These are phyloP conservation scores for Drosophila gaucha DNA, from an alignment of 2,888 invertebrate genomes.

Conservation along the genomic window DNA sequence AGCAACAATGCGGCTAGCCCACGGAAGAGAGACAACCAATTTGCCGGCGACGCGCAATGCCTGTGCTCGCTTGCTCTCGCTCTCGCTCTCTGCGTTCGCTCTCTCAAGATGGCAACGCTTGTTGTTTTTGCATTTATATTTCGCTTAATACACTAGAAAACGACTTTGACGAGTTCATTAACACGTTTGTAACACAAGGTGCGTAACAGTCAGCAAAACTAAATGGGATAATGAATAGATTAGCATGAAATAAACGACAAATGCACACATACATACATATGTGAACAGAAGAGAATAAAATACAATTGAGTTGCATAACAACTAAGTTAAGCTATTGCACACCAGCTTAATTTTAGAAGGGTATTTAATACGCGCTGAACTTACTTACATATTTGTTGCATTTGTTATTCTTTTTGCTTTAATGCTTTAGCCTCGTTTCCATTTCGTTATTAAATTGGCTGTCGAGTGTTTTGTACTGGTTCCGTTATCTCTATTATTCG, in stretches of 20 bases:
- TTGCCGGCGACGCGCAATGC: slow-evolving; percentile 29
- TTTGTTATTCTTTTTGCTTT: slow-evolving; percentile 11
- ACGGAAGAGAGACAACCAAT: slow-evolving; percentile 17
- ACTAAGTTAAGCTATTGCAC: neutral
- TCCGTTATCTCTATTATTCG: slow-evolving; percentile 51
- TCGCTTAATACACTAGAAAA: slow-evolving; percentile 10
- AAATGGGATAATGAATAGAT: neutral
- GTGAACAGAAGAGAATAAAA: no score
- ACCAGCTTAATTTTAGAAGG: neutral
- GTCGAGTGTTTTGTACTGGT: slow-evolving; percentile 30
- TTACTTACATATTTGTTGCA: neutral
- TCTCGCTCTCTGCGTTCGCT: slow-evolving; percentile 10
- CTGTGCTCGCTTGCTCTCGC: slow-evolving; percentile 8
- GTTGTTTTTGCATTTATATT: slow-evolving; percentile 12
- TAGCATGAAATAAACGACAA: no score
- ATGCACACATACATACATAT: no score
- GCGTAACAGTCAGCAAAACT: no score
- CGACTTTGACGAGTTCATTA: neutral
- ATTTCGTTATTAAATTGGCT: slow-evolving; percentile 34
- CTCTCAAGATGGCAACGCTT: slow-evolving; percentile 19
- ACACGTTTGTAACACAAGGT: neutral
- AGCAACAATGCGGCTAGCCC: slow-evolving; percentile 34
- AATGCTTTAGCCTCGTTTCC: slow-evolving; percentile 25
- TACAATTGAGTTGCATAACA: neutral
- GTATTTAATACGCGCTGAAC: slow-evolving; percentile 13